Base-by-base conservation (phyloP, 2,888 invertebrate genomes). In the Diadegma fenestrale region DNA sequence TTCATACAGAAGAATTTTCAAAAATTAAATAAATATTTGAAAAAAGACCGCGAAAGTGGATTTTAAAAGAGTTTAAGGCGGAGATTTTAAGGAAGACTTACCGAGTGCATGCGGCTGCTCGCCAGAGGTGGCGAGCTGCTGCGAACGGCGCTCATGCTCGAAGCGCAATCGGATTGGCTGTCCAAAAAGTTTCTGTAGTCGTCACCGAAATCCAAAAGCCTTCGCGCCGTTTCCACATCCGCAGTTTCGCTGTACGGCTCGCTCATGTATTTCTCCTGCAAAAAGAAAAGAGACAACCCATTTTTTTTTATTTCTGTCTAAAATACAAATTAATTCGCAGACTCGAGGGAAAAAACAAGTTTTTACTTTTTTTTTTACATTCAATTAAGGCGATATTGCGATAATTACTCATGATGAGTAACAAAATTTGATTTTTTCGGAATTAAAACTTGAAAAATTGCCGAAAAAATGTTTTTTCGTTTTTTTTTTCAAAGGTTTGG, bases 111-210 rank as follows among this genome's bases (percentile, higher is more conserved):
- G 80, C 91, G 91, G 89, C 88, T 92, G 90, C 89, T 91, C 19
- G 90, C 88, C 76, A 94, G 92, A 80, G 93, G 94, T 19, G 95
- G 94, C 41, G 95, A 95, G 89, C 94, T 92, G 85, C 94, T 94
- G 43, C 94, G 94, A 89, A 95, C 94, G 63, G 97, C 97, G 72
- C 97, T 97, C 87, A 97, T 95, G 85, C 96, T 96, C 87, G 97
- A 97, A 94, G 98, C 97, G 93, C 96, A 97, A 94, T 98, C 98
- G 0, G 98, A 98, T 92, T 98, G 98, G 86, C 98, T 98, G 94
- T 98, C 98, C 73, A 98, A 95, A 94, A 96, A 98, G 90, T 97
- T 97, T 92, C 98, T 95, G 94, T 98, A 98, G 94, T 98, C 98
- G 93, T 98, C 98, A 45, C 98, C 98, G 92, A 98, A 98, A 92